Evolutionary conservation across 2,888 invertebrate species (phyloP), one percentile per base, ranked within the genome.

Genomic region (Ennomos fuscantarius): DNA sequence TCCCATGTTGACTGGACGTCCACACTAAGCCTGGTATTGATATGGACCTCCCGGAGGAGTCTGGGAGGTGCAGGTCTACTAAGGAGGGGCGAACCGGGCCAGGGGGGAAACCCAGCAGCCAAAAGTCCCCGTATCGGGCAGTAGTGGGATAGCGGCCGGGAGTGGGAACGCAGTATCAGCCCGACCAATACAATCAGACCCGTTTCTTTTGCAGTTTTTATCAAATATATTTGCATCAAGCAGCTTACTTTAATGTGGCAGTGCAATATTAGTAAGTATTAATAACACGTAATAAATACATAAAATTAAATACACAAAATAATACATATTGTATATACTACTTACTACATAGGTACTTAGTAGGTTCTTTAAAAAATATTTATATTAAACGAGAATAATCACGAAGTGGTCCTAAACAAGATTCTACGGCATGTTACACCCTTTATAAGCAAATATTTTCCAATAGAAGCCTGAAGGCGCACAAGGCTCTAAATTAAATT

Each of bases 41-140:
- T 97, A 98, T 98, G 98, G 97, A 93, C 93, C 93, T 93, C 94
- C 94, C 90, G 94, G 96, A 95, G 97, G 97, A 98, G 95, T 95
- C 94, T 74, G 86, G 86, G 87, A 75, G 85, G 82, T 89, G 89
- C 92, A 92, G 92, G 98, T 98, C 96, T 94, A 95, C 95, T 96
- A 98, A 98, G 95, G 98, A 97, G 97, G 95, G 97, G 96, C 96
- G 98, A 93, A 98, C 94, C 96, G 98, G 98, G 97, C 97, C 97
- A 98, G 98, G 96, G 97, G 97, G 97, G 98, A 96, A 97, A 98
- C 97, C 95, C 96, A 98, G 98, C 98, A 98, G 98, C 97, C 97
- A 98, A 98, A 97, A 98, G 97, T 97, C 96, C 95, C 97, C 98
- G 97, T 96, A 97, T 97, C 95, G 95, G 94, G 97, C 97, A 98